Evolutionary conservation across 64 coral and sea anemone species (phyloP), one percentile per base, ranked within the genome.

Genomic region (Acropora yongei): DNA sequence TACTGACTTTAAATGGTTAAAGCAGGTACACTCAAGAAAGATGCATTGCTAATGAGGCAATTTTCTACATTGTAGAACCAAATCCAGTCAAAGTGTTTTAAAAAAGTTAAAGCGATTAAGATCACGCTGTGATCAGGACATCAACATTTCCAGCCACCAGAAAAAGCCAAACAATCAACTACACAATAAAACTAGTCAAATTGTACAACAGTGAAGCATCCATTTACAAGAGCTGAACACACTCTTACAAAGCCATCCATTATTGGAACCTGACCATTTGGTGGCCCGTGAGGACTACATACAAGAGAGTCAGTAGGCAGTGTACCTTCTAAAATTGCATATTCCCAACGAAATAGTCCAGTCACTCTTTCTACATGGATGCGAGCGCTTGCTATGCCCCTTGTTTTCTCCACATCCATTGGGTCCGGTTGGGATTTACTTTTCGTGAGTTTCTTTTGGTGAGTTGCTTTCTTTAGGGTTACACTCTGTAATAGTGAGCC

Each of bases 401-500:
- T 53, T 53, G 49, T 53, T 53, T 53, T 53, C 49, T 53, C 49
- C 49, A 53, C 49, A 53, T 53, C 49, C 55, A 74, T 7, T 72
- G 66, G 63, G 39, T 67, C 4, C 42, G 75, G 68, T 71, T 88
- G 83, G 5, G 41, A 48, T 68, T 86, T 86, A n/a, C n/a, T n/a
- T n/a, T n/a, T n/a, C n/a, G n/a, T n/a, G n/a, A n/a, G n/a, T n/a
- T n/a, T 53, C 49, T 7, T 53, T 53, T 53, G 49, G 49, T 53
- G 49, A 53, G 7, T 53, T 39, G 83, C 83, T 86, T 86, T 57
- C 57, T 86, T 42, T 4, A 86, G 39, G 18, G 3, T 60, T 68
- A 86, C 83, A 86, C 53, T 86, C 83, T 68, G 83, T 63, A 68
- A 86, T 86, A 51, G 57, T 63, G 44, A 86, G 69, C 60, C 83